Percentiles rank a stretch among this genome's conserved stretches.
Evolutionary conservation across 2,888 invertebrate genomes (phyloP).

Genomic region (Sarcophaga rosellei): DNA sequence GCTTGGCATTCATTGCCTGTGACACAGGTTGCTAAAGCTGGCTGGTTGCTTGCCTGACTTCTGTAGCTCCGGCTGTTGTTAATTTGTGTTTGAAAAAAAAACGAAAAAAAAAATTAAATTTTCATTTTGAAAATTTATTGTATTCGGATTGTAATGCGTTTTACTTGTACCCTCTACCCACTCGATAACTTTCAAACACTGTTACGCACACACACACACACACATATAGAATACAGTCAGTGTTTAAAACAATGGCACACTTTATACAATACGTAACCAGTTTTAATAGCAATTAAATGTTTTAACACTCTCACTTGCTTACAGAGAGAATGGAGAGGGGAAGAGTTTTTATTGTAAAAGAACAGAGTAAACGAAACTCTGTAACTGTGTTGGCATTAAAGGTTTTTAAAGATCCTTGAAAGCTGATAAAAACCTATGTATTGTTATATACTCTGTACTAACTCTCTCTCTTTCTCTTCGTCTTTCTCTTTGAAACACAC

Average conservation of each 20-base stretch:
- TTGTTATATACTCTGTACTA: too few relatives aligned
- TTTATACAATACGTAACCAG: constrained; percentile 1
- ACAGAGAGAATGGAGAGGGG: background rate
- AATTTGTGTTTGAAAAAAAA: constrained; percentile 52
- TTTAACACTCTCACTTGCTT: background rate
- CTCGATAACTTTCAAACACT: constrained; percentile 3
- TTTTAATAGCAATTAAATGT: constrained; percentile 56
- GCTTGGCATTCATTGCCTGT: background rate
- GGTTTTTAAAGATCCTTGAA: constrained; percentile 45
- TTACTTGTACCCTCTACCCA: background rate
- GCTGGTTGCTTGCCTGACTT: background rate
- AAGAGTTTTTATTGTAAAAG: background rate
- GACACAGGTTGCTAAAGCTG: background rate
- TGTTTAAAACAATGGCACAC: constrained; percentile 13
- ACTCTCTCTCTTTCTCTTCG: too few relatives aligned
- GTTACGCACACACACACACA: background rate
- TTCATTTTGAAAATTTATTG: constrained; percentile 33
- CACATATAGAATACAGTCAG: constrained; percentile 15
- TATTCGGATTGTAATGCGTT: constrained; percentile 3
- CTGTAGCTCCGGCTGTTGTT: constrained; percentile 29
- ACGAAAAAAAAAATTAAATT: constrained; percentile 49
- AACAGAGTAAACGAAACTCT: background rate
- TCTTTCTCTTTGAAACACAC: background rate
- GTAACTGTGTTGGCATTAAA: constrained; percentile 5
- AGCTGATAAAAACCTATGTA: background rate